Evolutionary conservation across 2,888 invertebrate species (phyloP), one percentile per base, ranked within the genome.

Genomic region (Drosophila birchii): DNA sequence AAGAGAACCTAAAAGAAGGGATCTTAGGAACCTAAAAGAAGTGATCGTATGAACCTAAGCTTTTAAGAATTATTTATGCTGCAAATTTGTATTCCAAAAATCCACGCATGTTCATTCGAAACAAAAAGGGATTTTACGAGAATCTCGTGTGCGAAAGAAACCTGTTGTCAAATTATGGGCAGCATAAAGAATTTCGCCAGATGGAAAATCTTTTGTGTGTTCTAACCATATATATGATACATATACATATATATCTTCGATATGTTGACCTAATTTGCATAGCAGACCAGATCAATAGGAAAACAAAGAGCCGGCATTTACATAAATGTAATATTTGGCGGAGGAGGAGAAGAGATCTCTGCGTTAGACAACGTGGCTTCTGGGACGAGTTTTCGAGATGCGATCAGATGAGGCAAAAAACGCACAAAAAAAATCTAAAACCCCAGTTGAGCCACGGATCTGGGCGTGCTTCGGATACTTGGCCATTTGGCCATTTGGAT

Each of bases 401-500:
- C 32, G 47, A 32, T 5, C 7, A 16, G 43, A 32, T 34, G 61
- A 61, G 43, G 44, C 26, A 26, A 12, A 34, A 34, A 32, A 38
- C 11, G 26, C 26, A 26, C 26, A 32, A 34, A 23, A 36, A 0
- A 54, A 38, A 26, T 38, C 38, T n/a, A n/a, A 61, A 36, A 58
- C 12, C 58, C 43, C 20, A 62, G 61, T 45, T 58, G 62, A 59
- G 36, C 49, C 7, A n/a, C 49, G 64, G 64, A 23, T 56, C 58
- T 41, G 56, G 70, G 68, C 69, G 69, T 69, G 69, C 69, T 69
- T 56, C n/a, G 69, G 47, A n/a, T 51, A 64, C 36, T 51, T 44
- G 64, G 45, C 18, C 44, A 20, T 32, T 45, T 34, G n/a, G 55
- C 8, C 12, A 32, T 55, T 54, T 54, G 53, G 53, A 47, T 7